These are phyloP conservation scores for Adelges cooleyi DNA, from an alignment of 1,140 invertebrate genomes.

Conservation along the genomic window DNA sequence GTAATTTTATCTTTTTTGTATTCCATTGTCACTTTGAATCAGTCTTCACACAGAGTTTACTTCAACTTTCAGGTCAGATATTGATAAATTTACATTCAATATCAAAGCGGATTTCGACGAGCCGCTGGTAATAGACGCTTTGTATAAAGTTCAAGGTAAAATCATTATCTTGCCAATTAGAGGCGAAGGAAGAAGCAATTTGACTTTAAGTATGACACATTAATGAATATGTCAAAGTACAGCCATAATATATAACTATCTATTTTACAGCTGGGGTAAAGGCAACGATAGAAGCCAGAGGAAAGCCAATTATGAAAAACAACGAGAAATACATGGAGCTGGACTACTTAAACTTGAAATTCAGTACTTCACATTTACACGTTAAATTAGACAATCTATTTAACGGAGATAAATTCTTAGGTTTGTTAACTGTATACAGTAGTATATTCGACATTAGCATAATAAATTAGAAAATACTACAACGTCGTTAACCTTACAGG, in stretches of 20 bases:
- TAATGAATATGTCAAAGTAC: too few species aligned
- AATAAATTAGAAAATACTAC: too few species aligned
- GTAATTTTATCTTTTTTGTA: constrained; percentile 19
- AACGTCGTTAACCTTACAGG: too few species aligned
- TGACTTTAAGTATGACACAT: constrained; percentile 31
- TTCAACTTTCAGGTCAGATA: not conserved
- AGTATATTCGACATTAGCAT: not conserved
- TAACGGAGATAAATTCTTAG: constrained; percentile 3
- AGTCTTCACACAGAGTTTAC: too few species aligned
- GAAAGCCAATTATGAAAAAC: not conserved
- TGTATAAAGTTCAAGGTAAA: constrained; percentile 34
- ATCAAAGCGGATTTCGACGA: constrained; percentile 4
- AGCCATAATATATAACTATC: too few species aligned
- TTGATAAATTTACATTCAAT: constrained; percentile 28
- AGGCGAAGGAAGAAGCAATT: constrained; percentile 32
- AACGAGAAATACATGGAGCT: constrained; percentile 31
- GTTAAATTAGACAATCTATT: constrained; percentile 30
- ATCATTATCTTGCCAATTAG: constrained; percentile 33
- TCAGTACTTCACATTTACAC: constrained; percentile 31
- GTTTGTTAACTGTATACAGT: not conserved
- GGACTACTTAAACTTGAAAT: constrained; percentile 30
- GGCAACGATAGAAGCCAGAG: constrained; percentile 1
- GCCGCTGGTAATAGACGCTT: constrained; percentile 28
- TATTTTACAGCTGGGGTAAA: not conserved
- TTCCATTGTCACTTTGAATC: too few species aligned